Evolutionary conservation across 1,140 invertebrate genomes (phyloP), one percentile per base, ranked within the genome.

Genomic region (Drosophila bocki): DNA sequence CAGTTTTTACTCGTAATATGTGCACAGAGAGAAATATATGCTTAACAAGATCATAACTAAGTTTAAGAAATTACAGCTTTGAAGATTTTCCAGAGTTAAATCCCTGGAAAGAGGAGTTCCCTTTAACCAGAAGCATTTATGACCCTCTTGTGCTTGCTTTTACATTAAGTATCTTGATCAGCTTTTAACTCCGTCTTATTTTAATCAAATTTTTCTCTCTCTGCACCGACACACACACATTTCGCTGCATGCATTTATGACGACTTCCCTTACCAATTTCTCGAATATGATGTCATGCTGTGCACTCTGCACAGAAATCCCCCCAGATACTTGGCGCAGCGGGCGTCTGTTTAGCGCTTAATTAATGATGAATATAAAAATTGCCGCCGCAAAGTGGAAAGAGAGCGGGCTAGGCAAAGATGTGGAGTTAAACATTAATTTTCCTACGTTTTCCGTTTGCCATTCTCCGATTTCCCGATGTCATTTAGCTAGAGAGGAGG

Each of bases 301-400:
- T 50, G 63, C 60, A 33, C 78, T 68, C 47, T 64, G 67, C 78
- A 39, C 44, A 37, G 42, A 62, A 67, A 68, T 47, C 42, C 63
- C 70, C 67, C 62, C 69, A 60, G 68, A 87, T 77, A 78, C 37
- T 60, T 32, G 11, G 5, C 85, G 63, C 85, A 88, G 85, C 85
- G 64, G 86, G 85, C 85, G 63, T 69, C 85, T 85, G 75, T 88
- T 88, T 88, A 88, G 85, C 86, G 85, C 85, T 88, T 91, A 88
- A 88, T 88, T 88, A 88, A 88, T 88, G 85, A 88, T 85, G 81
- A 90, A 85, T 88, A 88, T 90, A 90, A 88, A 90, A 90, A 84
- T 78, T 90, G 80, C 80, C 80, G 84, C 81, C 53, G 69, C 58
- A 44, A 12, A 57, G 63, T 32, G 48, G 45, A 68, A 42, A 50